Evolutionary conservation across 2,888 invertebrate genomes (phyloP).

Genomic region (Galerucella nymphaeae): DNA sequence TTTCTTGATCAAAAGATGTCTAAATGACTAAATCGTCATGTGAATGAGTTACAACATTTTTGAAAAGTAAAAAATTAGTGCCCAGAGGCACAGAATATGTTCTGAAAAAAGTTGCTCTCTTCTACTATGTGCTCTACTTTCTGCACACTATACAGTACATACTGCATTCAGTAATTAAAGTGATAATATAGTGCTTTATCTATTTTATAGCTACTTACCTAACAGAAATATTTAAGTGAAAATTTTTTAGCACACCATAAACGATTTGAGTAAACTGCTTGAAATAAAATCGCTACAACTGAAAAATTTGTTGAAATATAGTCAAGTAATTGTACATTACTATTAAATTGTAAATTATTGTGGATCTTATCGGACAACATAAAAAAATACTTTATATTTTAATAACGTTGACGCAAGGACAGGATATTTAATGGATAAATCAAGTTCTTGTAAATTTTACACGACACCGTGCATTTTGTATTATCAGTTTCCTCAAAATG

Average conservation of each 20-base stretch:
- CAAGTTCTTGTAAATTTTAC: conserved; percentile 12
- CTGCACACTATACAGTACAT: too few species aligned
- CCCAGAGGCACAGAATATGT: too few species aligned
- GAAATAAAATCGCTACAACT: neutral
- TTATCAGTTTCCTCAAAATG: neutral
- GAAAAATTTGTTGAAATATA: neutral
- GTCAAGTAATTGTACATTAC: conserved; percentile 6
- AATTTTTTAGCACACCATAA: neutral
- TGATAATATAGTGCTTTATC: too few species aligned
- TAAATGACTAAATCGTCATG: too few species aligned
- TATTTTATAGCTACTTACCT: too few species aligned
- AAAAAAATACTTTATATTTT: conserved; percentile 39
- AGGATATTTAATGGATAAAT: conserved; percentile 29
- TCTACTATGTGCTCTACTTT: too few species aligned
- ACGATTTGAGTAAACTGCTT: neutral
- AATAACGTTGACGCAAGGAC: conserved; percentile 19
- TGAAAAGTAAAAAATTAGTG: too few species aligned
- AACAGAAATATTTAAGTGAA: too few species aligned
- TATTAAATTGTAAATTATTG: conserved; percentile 36
- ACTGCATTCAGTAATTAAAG: too few species aligned
- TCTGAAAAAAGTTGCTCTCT: too few species aligned
- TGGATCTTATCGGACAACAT: conserved; percentile 39
- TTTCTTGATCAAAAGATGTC: too few species aligned
- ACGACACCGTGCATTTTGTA: neutral
- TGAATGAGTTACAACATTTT: too few species aligned